Base-by-base conservation (phyloP, 92 coral and sea anemone species). In the Zoanthus sansibaricus region DNA sequence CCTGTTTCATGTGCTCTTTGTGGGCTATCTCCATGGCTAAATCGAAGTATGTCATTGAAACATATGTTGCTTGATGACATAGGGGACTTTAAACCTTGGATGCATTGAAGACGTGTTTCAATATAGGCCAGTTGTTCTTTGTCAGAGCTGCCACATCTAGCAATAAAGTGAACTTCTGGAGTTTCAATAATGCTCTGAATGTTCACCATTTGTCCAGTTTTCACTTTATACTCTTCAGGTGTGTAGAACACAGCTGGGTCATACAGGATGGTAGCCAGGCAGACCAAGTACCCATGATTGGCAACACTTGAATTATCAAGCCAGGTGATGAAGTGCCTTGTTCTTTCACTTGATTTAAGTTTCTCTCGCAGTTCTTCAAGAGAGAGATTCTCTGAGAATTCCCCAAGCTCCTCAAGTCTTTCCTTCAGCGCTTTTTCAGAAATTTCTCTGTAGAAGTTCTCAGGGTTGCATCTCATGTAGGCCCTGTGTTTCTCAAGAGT, bases 201-300 rank as follows among this genome's bases (percentile, higher is more conserved):
- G 62, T 75, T 69, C 0, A 91, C 88, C 16, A 18, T 66, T 76
- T 71, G 88, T 58, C 93, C 88, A 71, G 83, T 79, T 56, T 72
- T 87, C 77, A 30, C 85, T 54, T 66, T 75, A 72, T 78, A 91
- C 72, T 87, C 89, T 46, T 75, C 77, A 71, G 48, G 48, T 14
- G 86, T 77, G 75, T 77, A 79, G 73, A 70, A 52, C 79, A 89
- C 86, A 33, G 92, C 86, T n/a, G 86, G 85, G 64, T 87, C 84
- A 78, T 87, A 87, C 6, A 87, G 86, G 59, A 58, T 62, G 45
- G 90, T 76, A 31, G 86, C 62, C 7, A 89, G 72, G 85, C 92
- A 89, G 18, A 89, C 86, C 25, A 89, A 48, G 70, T 89, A 61
- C 20, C 92, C 92, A 89, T 84, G 86, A 44, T 85, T 89, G 51